Evolutionary conservation across 2,888 invertebrate genomes (phyloP).

Genomic region (Hetaerina titia): DNA sequence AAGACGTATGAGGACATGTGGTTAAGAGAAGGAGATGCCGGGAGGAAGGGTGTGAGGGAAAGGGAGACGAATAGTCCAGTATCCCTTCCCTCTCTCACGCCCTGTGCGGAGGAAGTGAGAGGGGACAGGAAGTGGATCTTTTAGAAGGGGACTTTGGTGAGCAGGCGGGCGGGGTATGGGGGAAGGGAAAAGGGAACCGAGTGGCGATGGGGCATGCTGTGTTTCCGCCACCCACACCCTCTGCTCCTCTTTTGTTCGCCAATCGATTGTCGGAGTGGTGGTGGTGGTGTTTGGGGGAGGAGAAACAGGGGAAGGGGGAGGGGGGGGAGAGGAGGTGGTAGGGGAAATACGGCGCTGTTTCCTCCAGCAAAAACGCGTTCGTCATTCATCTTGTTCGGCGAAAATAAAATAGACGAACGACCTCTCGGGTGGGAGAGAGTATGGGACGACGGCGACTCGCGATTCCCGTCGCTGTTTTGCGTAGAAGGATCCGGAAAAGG

Average conservation of each 20-base stretch:
- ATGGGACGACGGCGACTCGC: not conserved
- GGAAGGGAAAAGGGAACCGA: not conserved
- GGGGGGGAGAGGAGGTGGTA: not conserved
- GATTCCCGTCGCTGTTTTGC: not conserved
- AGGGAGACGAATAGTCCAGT: too few species aligned
- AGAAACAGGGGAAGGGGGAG: not conserved
- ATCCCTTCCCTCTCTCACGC: too few species aligned
- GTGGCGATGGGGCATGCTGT: not conserved
- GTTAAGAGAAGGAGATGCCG: too few species aligned
- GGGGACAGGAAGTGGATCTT: not conserved
- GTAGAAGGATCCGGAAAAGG: not conserved
- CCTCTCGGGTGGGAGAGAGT: not conserved
- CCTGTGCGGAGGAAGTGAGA: too few species aligned
- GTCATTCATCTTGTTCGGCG: slow-evolving; percentile 31
- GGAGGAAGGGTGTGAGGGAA: too few species aligned
- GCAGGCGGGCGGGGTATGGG: too few species aligned
- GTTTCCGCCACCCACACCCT: not conserved
- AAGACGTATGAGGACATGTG: too few species aligned
- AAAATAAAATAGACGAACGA: slow-evolving; percentile 1
- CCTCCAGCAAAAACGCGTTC: not conserved
- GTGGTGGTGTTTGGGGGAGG: not conserved
- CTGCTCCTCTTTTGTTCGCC: not conserved
- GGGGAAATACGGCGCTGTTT: not conserved
- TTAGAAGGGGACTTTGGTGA: too few species aligned
- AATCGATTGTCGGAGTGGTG: not conserved